Base-by-base conservation (phyloP, 2,888 invertebrate species). In the Cosmopolites sordidus region DNA sequence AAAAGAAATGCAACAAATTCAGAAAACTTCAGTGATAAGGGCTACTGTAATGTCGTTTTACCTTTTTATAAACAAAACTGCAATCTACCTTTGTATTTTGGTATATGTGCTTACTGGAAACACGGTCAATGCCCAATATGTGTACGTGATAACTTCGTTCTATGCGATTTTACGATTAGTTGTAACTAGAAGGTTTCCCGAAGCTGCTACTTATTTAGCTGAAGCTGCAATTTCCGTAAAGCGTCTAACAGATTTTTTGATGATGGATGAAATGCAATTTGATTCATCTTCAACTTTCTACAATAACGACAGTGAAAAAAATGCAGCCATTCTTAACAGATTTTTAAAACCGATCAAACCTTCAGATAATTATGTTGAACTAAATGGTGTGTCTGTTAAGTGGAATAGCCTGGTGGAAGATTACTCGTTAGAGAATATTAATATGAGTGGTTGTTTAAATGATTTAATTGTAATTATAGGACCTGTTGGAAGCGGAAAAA, bases 1-100 rank as follows among this genome's bases (percentile, higher is more conserved):
- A 64, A 69, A 79, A 53, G 90, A 91, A 75, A 81, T 89, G 14
- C 75, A 77, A 50, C 79, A 81, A 52, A 78, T 87, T 48, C 76
- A 79, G 60, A 73, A 77, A 18, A 82, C 83, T 5, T 82, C 85
- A 0, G 82, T 82, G 71, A 78, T 84, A 50, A 77, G 81, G 66
- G 84, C 82, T 0, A 79, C 84, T 61, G 81, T 81, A n/a, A 75
- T 81, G 22, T 82, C 84, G 0, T 70, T 80, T 55, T 71, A 80
- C 66, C 85, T 92, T 43, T 92, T 91, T 68, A 87, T 92, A 0
- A 87, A 90, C 65, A 83, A 93, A 60, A 80, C 89, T 30, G 87
- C 92, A 1, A 77, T 92, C n/a, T 90, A 86, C 68, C 80, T 89
- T 46, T 90, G 90, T 1, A 79, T 94, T 44, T 76, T 90, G 22